phyloP scores from a whole-genome alignment of 2,888 invertebrate genomes.

The Leuctra nigra region DNA sequence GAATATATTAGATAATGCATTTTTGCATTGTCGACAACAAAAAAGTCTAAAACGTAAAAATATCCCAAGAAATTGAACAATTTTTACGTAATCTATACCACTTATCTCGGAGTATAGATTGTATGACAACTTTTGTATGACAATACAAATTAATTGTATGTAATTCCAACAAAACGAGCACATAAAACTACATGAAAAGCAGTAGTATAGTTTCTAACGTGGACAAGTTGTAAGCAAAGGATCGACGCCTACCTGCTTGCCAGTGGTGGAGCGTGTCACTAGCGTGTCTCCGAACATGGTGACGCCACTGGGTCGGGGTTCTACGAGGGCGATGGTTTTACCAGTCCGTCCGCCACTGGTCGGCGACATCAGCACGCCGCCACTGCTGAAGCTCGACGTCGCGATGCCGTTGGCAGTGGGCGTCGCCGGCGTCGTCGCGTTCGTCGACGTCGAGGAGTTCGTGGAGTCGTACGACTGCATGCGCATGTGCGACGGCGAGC shows the following conservation, averaged over 20 bases:
- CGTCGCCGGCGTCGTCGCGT: slow-evolving; percentile 23
- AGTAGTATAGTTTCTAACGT: no score
- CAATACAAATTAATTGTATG: no score
- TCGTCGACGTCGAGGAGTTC: slow-evolving; percentile 17
- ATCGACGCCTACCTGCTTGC: slow-evolving; percentile 42
- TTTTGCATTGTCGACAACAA: no score
- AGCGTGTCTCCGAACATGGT: slow-evolving; percentile 68
- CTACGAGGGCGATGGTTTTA: slow-evolving; percentile 22
- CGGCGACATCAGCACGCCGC: slow-evolving; percentile 7
- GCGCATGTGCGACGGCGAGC: slow-evolving; percentile 24
- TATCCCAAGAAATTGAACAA: no score
- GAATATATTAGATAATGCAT: no score
- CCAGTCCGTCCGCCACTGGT: slow-evolving; percentile 20
- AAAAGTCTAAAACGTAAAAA: no score
- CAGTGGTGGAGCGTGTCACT: slow-evolving; percentile 43
- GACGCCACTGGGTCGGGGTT: slow-evolving; percentile 20
- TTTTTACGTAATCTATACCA: no score
- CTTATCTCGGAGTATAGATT: no score
- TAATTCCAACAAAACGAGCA: no score
- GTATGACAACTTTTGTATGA: no score
- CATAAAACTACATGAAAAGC: no score
- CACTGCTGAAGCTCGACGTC: neutral
- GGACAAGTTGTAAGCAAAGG: slow-evolving; percentile 12
- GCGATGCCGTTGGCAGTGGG: slow-evolving; percentile 20
- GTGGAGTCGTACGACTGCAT: slow-evolving; percentile 21